phyloP scores from a whole-genome alignment of 2,797 vertebrate species.

The Benthosema pterotum region DNA sequence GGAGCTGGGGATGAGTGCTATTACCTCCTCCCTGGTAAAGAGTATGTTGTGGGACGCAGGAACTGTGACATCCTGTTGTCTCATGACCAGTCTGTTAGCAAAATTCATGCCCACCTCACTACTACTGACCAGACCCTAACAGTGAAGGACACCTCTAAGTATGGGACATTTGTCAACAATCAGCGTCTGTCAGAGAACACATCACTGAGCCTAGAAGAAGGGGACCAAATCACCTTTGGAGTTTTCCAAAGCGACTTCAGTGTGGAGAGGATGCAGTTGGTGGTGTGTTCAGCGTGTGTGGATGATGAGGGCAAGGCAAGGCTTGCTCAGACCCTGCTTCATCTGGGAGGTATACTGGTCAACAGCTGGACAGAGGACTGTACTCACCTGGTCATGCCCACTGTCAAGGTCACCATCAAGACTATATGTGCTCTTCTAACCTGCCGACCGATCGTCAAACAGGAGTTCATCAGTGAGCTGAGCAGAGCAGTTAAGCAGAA shows the following conservation, averaged over 20 bases:
- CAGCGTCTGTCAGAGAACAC: conserved; percentile 77
- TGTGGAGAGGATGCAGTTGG: conserved; percentile 82
- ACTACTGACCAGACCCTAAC: conserved; percentile 80
- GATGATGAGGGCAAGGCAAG: conserved; percentile 81
- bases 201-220: conserved; percentile 77
- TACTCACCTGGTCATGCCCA: conserved; percentile 90
- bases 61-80: conserved; percentile 88
- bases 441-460: conserved; percentile 89
- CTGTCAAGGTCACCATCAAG: conserved; percentile 96
- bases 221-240: conserved; percentile 90
- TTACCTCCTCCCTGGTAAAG: conserved; percentile 79
- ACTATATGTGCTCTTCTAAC: conserved; percentile 94
- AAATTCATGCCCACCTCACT: conserved; percentile 86
- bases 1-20: conserved; percentile 69
- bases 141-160: conserved; percentile 93
- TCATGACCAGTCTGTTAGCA: conserved; percentile 93
- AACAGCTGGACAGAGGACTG: conserved; percentile 89
- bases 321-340: conserved; percentile 79
- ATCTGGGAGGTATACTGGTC: conserved; percentile 85
- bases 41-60: conserved; percentile 91
- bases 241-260: conserved; percentile 96
- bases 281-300: conserved; percentile 93
- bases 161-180: conserved; percentile 91
- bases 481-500: conserved; percentile 81
- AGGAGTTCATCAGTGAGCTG: conserved; percentile 89